phyloP scores from a whole-genome alignment of 1,140 invertebrate genomes.

The Cecropterus lyciades region DNA sequence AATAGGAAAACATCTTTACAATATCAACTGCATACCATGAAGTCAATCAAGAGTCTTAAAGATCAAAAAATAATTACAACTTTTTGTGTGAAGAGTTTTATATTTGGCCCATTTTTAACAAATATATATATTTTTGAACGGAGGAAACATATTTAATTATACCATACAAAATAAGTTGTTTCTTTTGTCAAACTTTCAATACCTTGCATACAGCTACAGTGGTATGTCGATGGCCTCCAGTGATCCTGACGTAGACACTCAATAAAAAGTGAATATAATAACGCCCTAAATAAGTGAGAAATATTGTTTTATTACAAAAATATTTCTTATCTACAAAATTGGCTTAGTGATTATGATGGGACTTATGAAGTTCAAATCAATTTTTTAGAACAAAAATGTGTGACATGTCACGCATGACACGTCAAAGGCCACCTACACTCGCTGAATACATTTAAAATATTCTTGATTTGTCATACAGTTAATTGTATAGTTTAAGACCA shows the following conservation, averaged over 20 bases:
- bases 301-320: conserved; percentile 26
- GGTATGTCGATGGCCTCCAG: neutral
- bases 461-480: conserved; percentile 27
- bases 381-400: conserved; percentile 2
- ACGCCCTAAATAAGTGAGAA: neutral
- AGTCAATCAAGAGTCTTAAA: no score
- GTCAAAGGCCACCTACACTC: conserved; percentile 28
- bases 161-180: conserved; percentile 46
- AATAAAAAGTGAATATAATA: neutral
- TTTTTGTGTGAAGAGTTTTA: conserved; percentile 72
- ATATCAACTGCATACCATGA: no score
- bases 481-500: conserved; percentile 51
- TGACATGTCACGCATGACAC: conserved; percentile 2
- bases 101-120: conserved; percentile 68
- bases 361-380: neutral
- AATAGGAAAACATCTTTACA: no score
- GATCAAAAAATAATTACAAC: no score
- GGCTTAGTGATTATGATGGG: conserved; percentile 10
- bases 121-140: conserved; percentile 53
- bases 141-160: conserved; percentile 42
- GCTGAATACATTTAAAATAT: conserved; percentile 28
- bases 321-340: conserved; percentile 30
- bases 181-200: conserved; percentile 15
- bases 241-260: neutral
- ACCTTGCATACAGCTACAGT: conserved; percentile 3